These are phyloP conservation scores for Polia nebulosa DNA, from an alignment of 2,888 invertebrate genomes.

Conservation along the genomic window DNA sequence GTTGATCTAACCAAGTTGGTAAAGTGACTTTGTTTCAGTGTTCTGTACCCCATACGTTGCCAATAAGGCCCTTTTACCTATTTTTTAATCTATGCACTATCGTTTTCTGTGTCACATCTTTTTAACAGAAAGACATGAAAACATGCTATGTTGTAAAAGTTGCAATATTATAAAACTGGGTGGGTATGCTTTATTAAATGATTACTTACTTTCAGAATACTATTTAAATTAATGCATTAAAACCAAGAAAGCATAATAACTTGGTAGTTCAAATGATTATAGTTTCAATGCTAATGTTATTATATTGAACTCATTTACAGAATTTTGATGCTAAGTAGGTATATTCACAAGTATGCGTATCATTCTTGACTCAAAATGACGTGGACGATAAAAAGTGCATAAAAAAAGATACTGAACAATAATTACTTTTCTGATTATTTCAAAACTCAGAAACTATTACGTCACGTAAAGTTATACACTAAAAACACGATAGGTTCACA, in stretches of 20 bases:
- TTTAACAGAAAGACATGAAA: background rate
- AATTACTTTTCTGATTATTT: conserved; percentile 11
- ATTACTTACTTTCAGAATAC: background rate
- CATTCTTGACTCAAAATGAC: background rate
- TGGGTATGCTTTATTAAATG: too few relatives aligned
- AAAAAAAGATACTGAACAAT: conserved; percentile 7
- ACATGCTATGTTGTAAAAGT: too few relatives aligned
- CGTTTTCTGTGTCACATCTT: background rate
- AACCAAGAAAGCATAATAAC: background rate
- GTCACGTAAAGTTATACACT: conserved; percentile 50
- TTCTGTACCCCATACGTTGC: too few relatives aligned
- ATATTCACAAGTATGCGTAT: background rate
- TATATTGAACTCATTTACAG: conserved; percentile 15
- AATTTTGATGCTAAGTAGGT: background rate
- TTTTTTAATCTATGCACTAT: background rate
- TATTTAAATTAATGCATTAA: background rate
- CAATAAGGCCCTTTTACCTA: background rate
- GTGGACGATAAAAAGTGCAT: conserved; percentile 7
- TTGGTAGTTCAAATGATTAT: background rate
- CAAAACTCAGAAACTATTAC: conserved; percentile 50
- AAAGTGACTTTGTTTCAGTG: too few relatives aligned
- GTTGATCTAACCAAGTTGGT: too few relatives aligned
- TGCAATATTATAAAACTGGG: too few relatives aligned
- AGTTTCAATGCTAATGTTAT: background rate
- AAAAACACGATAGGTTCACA: conserved; percentile 24